Conservation (phyloP, 2,113 vertebrate genomes). For the Burhinus bistriatus region DNA sequence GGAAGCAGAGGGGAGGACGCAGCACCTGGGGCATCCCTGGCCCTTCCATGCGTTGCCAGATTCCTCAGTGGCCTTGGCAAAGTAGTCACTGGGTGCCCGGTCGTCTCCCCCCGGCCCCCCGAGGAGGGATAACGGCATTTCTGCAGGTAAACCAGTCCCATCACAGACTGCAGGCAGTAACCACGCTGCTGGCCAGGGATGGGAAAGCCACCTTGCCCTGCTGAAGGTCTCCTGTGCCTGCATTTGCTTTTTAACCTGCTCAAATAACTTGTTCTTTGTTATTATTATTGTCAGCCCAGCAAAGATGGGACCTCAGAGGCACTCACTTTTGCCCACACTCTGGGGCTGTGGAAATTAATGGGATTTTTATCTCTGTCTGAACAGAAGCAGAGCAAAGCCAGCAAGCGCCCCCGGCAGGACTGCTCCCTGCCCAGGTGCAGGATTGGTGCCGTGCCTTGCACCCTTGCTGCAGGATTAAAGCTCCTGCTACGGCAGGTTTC, state of each 20-base stretch:
- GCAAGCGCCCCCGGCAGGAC: fast-evolving
- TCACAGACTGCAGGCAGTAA: fast-evolving
- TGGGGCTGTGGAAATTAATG: not conserved
- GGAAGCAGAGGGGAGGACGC: not conserved
- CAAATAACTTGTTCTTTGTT: not conserved
- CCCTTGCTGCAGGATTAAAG: fast-evolving
- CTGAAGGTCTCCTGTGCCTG: not conserved
- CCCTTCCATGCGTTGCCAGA: not conserved
- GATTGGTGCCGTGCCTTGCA: not conserved
- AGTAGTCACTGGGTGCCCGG: fast-evolving
- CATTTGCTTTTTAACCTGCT: not conserved
- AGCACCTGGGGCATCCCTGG: not conserved
- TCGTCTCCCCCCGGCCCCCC: fast-evolving
- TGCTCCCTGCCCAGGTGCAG: not conserved
- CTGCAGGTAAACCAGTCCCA: not conserved
- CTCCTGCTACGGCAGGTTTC: not conserved
- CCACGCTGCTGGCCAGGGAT: fast-evolving
- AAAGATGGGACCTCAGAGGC: not conserved
- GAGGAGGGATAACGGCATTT: not conserved
- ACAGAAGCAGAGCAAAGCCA: not conserved
- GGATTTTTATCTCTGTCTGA: not conserved
- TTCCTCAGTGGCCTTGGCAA: not conserved
- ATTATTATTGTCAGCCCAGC: not conserved
- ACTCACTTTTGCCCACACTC: fast-evolving
- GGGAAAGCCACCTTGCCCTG: not conserved